phyloP scores from a whole-genome alignment of 92 coral and sea anemone genomes.

The Umimayanthus chanpuru region DNA sequence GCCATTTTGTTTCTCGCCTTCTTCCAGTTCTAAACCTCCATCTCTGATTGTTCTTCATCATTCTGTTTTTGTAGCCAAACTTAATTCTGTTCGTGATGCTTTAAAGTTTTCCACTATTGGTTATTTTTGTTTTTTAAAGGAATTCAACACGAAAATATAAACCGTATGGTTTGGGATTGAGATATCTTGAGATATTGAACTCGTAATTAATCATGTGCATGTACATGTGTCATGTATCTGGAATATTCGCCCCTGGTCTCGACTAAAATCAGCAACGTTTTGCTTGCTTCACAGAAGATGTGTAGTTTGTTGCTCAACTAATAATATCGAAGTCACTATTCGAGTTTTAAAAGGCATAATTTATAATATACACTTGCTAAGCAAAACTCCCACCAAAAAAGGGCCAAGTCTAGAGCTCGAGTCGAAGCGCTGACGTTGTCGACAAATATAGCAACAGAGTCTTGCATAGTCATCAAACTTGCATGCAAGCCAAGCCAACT shows the following conservation, averaged over 20 bases:
- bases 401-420: not conserved
- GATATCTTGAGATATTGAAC: not conserved
- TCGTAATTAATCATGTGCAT: not conserved
- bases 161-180: not conserved
- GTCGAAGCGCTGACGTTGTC: constrained; percentile 30
- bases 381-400: not conserved
- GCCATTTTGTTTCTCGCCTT: constrained; percentile 29
- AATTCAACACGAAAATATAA: no score
- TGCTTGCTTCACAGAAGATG: not conserved
- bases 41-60: not conserved
- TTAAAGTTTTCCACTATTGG: not conserved
- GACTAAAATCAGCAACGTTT: not conserved
- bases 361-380: not conserved
- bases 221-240: not conserved
- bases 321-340: not conserved
- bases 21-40: not conserved
- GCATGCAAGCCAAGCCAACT: not conserved
- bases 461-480: not conserved
- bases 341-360: not conserved
- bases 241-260: not conserved
- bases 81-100: not conserved
- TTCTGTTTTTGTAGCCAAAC: not conserved
- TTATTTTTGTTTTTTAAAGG: no score
- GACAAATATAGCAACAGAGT: constrained; percentile 8
- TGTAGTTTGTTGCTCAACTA: not conserved